Evolutionary conservation across 2,113 vertebrate genomes (phyloP), one percentile per base, ranked within the genome.

Genomic region (Siphamia tubifer): DNA sequence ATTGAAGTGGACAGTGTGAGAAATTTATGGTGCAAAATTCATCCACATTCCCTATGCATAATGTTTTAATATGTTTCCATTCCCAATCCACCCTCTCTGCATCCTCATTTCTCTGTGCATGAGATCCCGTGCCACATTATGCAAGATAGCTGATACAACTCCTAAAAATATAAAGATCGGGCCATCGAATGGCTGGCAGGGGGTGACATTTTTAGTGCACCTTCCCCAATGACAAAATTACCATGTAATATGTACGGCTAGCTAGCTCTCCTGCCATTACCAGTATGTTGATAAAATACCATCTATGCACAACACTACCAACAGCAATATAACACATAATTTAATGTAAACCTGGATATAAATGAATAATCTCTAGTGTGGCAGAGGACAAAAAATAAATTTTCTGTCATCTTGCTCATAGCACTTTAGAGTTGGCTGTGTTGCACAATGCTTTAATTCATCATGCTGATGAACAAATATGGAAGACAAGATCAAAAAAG

Each of bases 1-100:
- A 90, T 88, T 88, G 79, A 90, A 86, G 64, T 88, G 74, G 84
- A 78, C 77, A 80, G 73, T 54, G 56, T 77, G 74, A 69, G 78
- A 79, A 79, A 86, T 82, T 57, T 45, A 83, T 73, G 39, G 74
- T 15, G 11, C 34, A 71, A 65, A 86, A 82, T 70, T 40, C 74
- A 76, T 79, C 67, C 66, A 65, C 74, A 65, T 69, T 79, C 63
- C 44, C n/a, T 30, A 51, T 58, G 66, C 80, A 74, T 57, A 64
- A 69, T 65, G 64, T 83, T 76, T 74, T 63, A 77, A 73, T 55
- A 74, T 9, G 40, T 72, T 68, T 45, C 60, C 57, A 17, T 36
- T 56, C 45, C 53, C 39, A 24, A 43, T 62, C 45, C 68, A 20
- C 47, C 13, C 28, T 64, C 20, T 11, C 48, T 0, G 35, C 56